Base-by-base conservation (phyloP, 23 tunicate genomes). In the Trididemnum nubilum region DNA sequence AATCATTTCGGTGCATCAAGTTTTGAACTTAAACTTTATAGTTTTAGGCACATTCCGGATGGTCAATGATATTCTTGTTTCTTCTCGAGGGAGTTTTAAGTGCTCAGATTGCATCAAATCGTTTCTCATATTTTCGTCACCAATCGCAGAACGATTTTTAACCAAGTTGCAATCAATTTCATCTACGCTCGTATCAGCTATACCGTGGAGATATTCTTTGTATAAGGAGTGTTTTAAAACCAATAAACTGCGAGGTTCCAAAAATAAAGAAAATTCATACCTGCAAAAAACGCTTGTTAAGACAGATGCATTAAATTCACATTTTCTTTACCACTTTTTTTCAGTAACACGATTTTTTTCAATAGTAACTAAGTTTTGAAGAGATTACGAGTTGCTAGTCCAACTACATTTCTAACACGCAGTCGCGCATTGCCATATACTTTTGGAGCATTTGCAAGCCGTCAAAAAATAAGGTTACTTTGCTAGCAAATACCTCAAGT, bases 31-130 rank as follows among this genome's bases (percentile, higher is more conserved):
- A 24, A 89, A 65, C 23, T 84, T 83, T 21, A 64, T 54, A 2
- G 85, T 85, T 23, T 90, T 85, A 0, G 96, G 89, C n/a, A 90
- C 96, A 67, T 85, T 33, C 1, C 96, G 81, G 34, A 90, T 85
- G 24, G 96, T 90, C 61, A 90, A 51, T 23, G 96, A 90, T 7
- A 90, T 70, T 30, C 96, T 72, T 0, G 89, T 66, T 4, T 65
- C 34, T 0, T 64, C 54, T 37, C 82, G 75, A 22, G 72, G 28
- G 30, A 71, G 19, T 2, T 22, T 64, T 21, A 80, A 36, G 50
- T 0, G 25, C 27, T 29, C 28, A 54, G 66, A 12, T 22, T 34
- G 33, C 1, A 1, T 33, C 2, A 82, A 25, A 32, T 69, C 71
- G 2, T 44, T 0, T 22, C 26, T 12, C 15, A 67, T 24, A 21